Percentiles rank a stretch among this genome's conserved stretches.
Evolutionary conservation across 2,888 invertebrate genomes (phyloP).

Genomic region (Eristalinus aeneus): DNA sequence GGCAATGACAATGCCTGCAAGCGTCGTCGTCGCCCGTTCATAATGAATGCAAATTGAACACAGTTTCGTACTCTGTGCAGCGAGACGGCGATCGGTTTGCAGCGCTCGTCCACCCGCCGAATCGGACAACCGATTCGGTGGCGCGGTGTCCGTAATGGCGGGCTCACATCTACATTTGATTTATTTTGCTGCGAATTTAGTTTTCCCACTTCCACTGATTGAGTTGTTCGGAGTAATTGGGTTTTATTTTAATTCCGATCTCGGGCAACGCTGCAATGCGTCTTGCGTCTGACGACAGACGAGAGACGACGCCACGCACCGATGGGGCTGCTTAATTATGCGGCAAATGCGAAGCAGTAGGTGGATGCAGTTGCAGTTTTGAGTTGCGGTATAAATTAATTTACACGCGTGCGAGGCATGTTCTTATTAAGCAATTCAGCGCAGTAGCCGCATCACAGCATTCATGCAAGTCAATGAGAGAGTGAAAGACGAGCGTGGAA

Average conservation of each 20-base stretch:
- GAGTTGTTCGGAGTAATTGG: slow-evolving; percentile 67
- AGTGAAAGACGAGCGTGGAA: background rate
- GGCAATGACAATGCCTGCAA: slow-evolving; percentile 51
- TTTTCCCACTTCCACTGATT: slow-evolving; percentile 66
- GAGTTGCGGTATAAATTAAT: slow-evolving; percentile 63
- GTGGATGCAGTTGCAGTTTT: slow-evolving; percentile 43
- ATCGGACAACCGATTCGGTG: background rate
- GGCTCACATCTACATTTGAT: slow-evolving; percentile 40
- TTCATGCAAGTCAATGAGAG: slow-evolving; percentile 44
- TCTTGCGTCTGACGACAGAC: background rate
- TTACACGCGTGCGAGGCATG: slow-evolving; percentile 67
- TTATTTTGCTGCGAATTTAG: slow-evolving; percentile 61
- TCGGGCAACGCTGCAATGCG: background rate
- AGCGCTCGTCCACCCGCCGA: background rate
- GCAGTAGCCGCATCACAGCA: background rate
- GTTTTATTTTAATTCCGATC: slow-evolving; percentile 41
- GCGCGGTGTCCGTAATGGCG: slow-evolving; percentile 31
- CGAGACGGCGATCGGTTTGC: slow-evolving; percentile 25
- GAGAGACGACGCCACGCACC: background rate
- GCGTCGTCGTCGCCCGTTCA: slow-evolving; percentile 25
- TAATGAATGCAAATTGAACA: slow-evolving; percentile 71
- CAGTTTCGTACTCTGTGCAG: slow-evolving; percentile 64
- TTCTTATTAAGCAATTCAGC: slow-evolving; percentile 63
- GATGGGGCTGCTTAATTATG: slow-evolving; percentile 51
- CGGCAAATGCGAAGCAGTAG: slow-evolving; percentile 42